phyloP scores from a whole-genome alignment of 37 sponge, comb jelly and placozoan genomes.

The Ephydatia muelleri region DNA sequence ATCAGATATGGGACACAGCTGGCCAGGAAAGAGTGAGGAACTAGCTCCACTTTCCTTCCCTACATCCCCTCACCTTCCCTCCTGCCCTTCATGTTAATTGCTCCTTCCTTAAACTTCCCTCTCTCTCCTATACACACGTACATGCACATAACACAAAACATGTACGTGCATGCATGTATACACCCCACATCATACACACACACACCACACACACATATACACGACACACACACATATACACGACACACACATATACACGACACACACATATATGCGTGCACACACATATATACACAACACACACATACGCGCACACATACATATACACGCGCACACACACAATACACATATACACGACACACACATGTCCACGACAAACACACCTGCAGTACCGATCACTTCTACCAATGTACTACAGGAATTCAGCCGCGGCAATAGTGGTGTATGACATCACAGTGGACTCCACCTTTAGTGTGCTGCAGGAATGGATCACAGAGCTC shows the following conservation, averaged over 20 bases:
- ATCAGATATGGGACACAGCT: slow-evolving; percentile 94
- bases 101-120: not conserved
- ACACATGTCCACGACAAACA: no score
- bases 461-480: slow-evolving; percentile 60
- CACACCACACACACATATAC: no score
- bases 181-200: no score
- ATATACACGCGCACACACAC: not conserved
- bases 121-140: not conserved
- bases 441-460: slow-evolving; percentile 88
- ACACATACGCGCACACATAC: not conserved
- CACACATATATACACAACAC: no score
- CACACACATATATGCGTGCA: no score
- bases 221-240: no score
- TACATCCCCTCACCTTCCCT: no score
- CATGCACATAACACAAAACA: no score
- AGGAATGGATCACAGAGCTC: slow-evolving; percentile 86
- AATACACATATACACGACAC: no score
- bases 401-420: slow-evolving; percentile 91
- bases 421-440: slow-evolving; percentile 90
- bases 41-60: no score
- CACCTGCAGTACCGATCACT: slow-evolving; percentile 80
- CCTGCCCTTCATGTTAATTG: not conserved
- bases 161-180: no score
- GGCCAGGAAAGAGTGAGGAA: slow-evolving; percentile 82
- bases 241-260: no score